Conservation (phyloP, 2,888 invertebrate species). For the Drosophila anomelani region DNA sequence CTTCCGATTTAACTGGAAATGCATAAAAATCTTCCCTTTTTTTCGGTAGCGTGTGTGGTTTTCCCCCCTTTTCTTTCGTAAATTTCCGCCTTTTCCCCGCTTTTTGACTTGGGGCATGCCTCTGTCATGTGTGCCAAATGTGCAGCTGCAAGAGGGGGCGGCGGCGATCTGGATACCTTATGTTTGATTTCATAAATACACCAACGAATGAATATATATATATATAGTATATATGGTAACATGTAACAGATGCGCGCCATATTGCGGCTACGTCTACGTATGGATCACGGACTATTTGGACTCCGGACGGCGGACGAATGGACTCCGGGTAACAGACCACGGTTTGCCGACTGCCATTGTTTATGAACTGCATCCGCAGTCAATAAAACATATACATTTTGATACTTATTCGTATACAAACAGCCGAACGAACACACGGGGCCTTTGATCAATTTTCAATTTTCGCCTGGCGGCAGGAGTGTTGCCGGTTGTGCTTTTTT, state of each 20-base stretch:
- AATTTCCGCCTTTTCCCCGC: conserved; percentile 11
- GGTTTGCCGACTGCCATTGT: conserved; percentile 60
- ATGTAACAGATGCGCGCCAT: conserved; percentile 81
- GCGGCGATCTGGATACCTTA: conserved; percentile 57
- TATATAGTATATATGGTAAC: conserved; percentile 66
- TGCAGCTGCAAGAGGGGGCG: conserved; percentile 52
- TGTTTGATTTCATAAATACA: conserved; percentile 79
- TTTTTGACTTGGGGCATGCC: conserved; percentile 63
- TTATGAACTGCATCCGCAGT: conserved; percentile 81
- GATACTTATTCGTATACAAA: conserved; percentile 62
- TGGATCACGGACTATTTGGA: conserved; percentile 40
- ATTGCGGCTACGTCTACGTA: conserved; percentile 62
- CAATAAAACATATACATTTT: conserved; percentile 78
- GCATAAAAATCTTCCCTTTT: conserved; percentile 54
- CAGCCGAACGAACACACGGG: conserved; percentile 13
- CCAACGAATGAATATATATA: conserved; percentile 37
- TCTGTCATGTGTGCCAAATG: conserved; percentile 78
- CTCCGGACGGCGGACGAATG: conserved; percentile 26
- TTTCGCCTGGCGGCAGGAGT: background rate
- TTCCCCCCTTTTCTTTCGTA: conserved; percentile 20
- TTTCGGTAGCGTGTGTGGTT: conserved; percentile 55
- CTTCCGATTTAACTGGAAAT: conserved; percentile 78
- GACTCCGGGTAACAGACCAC: conserved; percentile 21
- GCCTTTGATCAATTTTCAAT: conserved; percentile 63
- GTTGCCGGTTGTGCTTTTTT: background rate